These are phyloP conservation scores for Chalcosyrphus nemorum DNA, from an alignment of 2,888 invertebrate genomes.

Conservation along the genomic window DNA sequence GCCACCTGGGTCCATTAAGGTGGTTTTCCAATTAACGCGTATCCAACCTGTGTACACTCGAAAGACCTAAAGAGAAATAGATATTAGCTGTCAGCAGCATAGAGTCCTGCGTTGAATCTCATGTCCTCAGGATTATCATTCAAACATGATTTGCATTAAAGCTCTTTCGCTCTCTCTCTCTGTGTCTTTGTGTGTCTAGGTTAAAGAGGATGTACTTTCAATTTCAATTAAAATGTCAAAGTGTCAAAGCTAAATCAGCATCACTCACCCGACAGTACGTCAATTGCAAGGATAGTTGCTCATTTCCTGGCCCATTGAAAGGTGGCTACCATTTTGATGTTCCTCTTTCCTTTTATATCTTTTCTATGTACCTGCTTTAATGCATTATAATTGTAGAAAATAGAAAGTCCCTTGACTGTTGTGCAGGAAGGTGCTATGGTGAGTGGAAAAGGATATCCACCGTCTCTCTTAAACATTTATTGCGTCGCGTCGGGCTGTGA, in stretches of 20 bases:
- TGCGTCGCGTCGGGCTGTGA: constrained; percentile 19
- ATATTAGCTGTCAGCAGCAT: constrained; percentile 33
- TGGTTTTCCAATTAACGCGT: constrained; percentile 42
- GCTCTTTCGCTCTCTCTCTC: neutral
- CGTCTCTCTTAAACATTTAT: constrained; percentile 20
- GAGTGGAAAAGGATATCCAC: constrained; percentile 31
- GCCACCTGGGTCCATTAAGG: neutral
- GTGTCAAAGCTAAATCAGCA: constrained; percentile 52
- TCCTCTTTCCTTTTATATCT: constrained; percentile 18
- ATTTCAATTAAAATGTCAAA: constrained; percentile 66
- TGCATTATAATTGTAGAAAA: constrained; percentile 7
- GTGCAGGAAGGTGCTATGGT: neutral
- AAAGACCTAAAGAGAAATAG: neutral
- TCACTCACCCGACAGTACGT: neutral
- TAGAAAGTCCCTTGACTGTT: constrained; percentile 5
- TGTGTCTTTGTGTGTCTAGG: constrained; percentile 1
- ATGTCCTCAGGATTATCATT: neutral
- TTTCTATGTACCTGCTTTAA: neutral
- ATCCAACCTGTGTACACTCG: neutral
- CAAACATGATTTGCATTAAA: neutral
- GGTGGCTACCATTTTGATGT: constrained; percentile 29
- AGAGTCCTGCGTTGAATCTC: neutral
- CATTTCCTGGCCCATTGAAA: constrained; percentile 38
- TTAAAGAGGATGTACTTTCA: constrained; percentile 57
- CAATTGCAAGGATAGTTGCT: constrained; percentile 40